Evolutionary conservation across 1,140 invertebrate species (phyloP).

Genomic region (Ctenoplectra terminalis): DNA sequence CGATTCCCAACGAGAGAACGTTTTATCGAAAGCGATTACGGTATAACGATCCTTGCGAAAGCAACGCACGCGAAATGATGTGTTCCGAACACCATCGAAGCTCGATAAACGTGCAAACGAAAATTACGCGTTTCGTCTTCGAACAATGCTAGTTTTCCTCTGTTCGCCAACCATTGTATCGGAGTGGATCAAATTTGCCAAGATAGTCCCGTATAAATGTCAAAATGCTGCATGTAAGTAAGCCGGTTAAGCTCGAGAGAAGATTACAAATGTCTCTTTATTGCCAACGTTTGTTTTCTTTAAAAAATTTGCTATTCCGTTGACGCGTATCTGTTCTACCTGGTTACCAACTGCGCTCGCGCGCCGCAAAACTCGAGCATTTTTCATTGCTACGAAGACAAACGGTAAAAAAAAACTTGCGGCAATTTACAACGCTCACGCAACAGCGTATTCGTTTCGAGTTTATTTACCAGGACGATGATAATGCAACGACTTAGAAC

Average conservation of each 20-base stretch:
- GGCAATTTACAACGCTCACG: not conserved
- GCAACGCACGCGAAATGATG: not conserved
- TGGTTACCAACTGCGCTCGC: not conserved
- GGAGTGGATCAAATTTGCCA: not conserved
- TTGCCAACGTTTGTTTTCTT: slow-evolving; percentile 6
- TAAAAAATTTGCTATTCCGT: not conserved
- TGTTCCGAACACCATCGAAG: not conserved
- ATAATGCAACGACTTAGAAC: slow-evolving; percentile 1
- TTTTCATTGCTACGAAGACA: slow-evolving; percentile 4
- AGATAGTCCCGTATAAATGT: not conserved
- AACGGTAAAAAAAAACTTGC: not conserved
- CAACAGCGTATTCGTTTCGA: slow-evolving; percentile 7
- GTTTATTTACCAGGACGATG: not conserved
- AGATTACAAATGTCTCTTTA: not conserved
- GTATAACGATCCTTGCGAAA: too few species aligned
- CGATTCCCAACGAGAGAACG: not conserved
- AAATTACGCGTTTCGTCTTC: not conserved
- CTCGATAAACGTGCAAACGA: not conserved
- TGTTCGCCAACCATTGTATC: not conserved
- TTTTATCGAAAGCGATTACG: not conserved
- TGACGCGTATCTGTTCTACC: not conserved
- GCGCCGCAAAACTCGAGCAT: not conserved
- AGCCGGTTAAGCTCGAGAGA: slow-evolving; percentile 20
- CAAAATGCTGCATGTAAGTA: slow-evolving; percentile 15
- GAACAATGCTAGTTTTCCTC: not conserved